Evolutionary conservation across 37 sponge, comb jelly and placozoan species (phyloP).

Genomic region (Spongilla lacustris): DNA sequence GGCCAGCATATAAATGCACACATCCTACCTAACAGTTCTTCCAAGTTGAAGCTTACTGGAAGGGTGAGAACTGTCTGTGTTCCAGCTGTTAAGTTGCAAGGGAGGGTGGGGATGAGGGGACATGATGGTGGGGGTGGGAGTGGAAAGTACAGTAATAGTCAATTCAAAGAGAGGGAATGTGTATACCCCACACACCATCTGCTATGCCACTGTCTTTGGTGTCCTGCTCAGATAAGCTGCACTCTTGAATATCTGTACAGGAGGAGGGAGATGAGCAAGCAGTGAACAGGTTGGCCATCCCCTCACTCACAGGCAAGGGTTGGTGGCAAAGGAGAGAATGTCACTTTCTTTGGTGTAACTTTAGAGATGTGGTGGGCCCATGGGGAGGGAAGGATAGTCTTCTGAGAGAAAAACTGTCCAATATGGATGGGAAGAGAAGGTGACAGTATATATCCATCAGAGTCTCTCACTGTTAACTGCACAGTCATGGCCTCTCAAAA

Average conservation of each 20-base stretch:
- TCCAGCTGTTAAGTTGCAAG: conserved; percentile 23
- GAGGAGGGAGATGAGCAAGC: not conserved
- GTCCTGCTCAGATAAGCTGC: conserved; percentile 37
- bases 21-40: conserved; percentile 29
- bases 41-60: conserved; percentile 53
- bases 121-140: not conserved
- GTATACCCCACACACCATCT: conserved; percentile 23
- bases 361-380: conserved; percentile 19
- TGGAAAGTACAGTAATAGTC: not conserved
- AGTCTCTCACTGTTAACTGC: no score
- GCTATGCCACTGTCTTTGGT: not conserved
- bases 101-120: not conserved
- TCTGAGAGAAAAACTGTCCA: conserved; percentile 69
- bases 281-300: not conserved
- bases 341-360: conserved; percentile 56
- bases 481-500: not conserved
- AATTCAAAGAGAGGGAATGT: not conserved
- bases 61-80: conserved; percentile 71
- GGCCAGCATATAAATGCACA: not conserved
- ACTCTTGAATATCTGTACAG: conserved; percentile 15
- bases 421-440: not conserved
- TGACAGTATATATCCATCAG: no score
- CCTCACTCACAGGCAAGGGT: conserved; percentile 56
- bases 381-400: conserved; percentile 69
- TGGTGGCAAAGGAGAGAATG: conserved; percentile 74